These are phyloP conservation scores for Sitophilus oryzae DNA, from an alignment of 1,140 invertebrate genomes.

Conservation along the genomic window DNA sequence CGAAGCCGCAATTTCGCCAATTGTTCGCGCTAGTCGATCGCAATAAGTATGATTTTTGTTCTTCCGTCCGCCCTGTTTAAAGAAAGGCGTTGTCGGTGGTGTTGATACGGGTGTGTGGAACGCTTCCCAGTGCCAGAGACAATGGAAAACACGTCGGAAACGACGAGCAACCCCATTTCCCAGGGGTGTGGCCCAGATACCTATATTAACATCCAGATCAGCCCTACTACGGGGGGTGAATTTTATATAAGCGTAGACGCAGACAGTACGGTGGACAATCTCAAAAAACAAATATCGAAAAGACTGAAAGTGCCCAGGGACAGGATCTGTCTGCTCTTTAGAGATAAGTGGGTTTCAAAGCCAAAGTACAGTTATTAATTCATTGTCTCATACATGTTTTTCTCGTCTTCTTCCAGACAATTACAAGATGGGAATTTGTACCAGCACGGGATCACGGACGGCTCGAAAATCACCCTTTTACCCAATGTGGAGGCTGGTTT, in stretches of 20 bases:
- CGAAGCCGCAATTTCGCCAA: no score
- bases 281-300: constrained; percentile 88
- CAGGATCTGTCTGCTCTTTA: constrained; percentile 83
- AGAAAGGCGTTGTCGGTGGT: not conserved
- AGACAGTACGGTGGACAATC: constrained; percentile 74
- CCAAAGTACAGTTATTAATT: constrained; percentile 37
- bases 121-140: constrained; percentile 14
- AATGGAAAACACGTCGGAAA: constrained; percentile 42
- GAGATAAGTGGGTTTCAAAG: constrained; percentile 71
- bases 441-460: constrained; percentile 82
- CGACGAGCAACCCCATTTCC: constrained; percentile 42
- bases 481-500: constrained; percentile 91
- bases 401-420: constrained; percentile 57
- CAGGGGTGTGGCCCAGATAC: constrained; percentile 62
- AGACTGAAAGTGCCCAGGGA: constrained; percentile 86
- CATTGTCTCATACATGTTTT: constrained; percentile 11
- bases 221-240: constrained; percentile 84
- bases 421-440: constrained; percentile 77
- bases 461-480: constrained; percentile 79
- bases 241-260: constrained; percentile 75
- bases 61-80: not conserved
- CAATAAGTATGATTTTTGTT: no score
- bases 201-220: constrained; percentile 73
- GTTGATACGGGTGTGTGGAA: not conserved
- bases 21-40: no score